phyloP scores from a whole-genome alignment of 2,797 vertebrate species.

The Coracias cyanogaster region DNA sequence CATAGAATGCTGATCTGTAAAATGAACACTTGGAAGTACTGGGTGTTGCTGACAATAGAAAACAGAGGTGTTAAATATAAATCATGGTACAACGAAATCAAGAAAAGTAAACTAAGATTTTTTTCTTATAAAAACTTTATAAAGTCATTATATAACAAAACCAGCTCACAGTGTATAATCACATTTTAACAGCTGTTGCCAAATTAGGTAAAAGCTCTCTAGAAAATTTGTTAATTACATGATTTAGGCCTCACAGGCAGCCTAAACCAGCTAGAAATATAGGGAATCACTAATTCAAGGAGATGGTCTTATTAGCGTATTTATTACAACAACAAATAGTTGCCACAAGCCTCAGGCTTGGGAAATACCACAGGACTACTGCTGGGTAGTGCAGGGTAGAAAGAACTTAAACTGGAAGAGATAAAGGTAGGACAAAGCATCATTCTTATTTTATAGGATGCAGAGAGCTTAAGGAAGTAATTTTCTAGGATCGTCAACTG shows the following conservation, averaged over 20 bases:
- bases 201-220: conserved; percentile 7
- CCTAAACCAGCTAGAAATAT: not conserved
- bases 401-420: not conserved
- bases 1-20: conserved; percentile 10
- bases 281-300: not conserved
- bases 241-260: not conserved
- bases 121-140: not conserved
- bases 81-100: not conserved
- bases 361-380: not conserved
- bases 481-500: not conserved
- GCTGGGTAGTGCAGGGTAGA: not conserved
- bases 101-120: not conserved
- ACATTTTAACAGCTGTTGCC: conserved; percentile 29
- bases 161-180: not conserved
- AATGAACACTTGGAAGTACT: conserved; percentile 2
- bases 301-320: not conserved
- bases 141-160: not conserved
- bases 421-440: not conserved
- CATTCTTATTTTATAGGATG: not conserved
- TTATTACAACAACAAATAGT: not conserved
- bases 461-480: not conserved
- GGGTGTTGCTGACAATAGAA: conserved; percentile 10
- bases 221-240: not conserved
- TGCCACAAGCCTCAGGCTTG: not conserved
- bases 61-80: conserved; percentile 23